Conservation (phyloP, 2,888 invertebrate genomes). For the Melolontha melolontha region DNA sequence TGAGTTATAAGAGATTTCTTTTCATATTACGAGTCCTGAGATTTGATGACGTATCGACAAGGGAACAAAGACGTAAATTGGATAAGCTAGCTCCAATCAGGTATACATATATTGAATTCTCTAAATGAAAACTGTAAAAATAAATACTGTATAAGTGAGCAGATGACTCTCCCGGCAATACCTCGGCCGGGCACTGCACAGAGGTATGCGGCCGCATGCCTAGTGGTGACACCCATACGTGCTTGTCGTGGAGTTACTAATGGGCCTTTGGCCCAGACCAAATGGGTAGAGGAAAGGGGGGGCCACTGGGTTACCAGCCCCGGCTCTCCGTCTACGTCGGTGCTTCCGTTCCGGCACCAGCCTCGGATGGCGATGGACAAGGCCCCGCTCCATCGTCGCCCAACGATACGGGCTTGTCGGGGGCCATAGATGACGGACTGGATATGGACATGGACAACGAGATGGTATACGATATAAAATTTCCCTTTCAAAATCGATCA, state of each 20-base stretch:
- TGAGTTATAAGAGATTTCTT: no score
- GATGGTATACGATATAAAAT: background rate
- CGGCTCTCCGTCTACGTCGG: background rate
- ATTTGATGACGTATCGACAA: no score
- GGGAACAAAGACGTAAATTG: no score
- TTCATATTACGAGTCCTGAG: no score
- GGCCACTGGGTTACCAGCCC: constrained; percentile 3
- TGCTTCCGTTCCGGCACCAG: background rate
- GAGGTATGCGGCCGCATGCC: background rate
- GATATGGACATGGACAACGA: background rate
- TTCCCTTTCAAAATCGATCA: constrained; percentile 1
- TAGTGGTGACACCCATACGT: constrained; percentile 17
- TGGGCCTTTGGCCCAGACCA: background rate
- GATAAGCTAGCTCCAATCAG: no score
- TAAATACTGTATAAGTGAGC: no score
- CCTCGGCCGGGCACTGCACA: background rate
- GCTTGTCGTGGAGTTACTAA: constrained; percentile 2
- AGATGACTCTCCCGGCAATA: background rate
- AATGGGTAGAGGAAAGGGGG: constrained; percentile 12
- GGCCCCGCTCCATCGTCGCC: background rate
- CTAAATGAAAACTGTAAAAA: no score
- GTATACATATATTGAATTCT: no score
- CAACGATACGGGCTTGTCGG: background rate
- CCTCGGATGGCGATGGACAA: constrained; percentile 1
- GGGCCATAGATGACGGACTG: constrained; percentile 8